Conservation (phyloP, 2,797 vertebrate genomes). For the Poeciliopsis infans region DNA sequence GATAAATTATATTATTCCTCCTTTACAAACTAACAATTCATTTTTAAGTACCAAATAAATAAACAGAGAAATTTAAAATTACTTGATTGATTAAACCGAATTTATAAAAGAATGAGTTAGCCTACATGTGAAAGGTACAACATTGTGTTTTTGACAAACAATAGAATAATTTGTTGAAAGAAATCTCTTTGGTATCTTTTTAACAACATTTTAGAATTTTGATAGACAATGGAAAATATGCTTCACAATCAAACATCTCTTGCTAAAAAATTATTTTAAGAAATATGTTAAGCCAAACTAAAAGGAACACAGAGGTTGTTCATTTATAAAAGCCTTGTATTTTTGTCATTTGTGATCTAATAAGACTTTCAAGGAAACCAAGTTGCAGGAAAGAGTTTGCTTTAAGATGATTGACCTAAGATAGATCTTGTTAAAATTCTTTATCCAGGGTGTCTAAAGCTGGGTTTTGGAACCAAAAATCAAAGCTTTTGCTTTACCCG, state of each 20-base stretch:
- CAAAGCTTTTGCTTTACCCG: background rate
- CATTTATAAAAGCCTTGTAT: background rate
- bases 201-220: background rate
- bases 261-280: background rate
- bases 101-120: background rate
- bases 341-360: background rate
- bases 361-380: background rate
- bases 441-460: background rate
- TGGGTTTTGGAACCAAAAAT: background rate
- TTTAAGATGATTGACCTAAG: background rate
- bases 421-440: background rate
- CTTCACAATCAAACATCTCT: background rate
- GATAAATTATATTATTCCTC: background rate
- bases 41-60: background rate
- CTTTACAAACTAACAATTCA: background rate
- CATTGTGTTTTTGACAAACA: background rate
- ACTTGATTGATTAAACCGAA: background rate
- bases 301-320: background rate
- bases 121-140: background rate
- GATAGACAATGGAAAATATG: background rate
- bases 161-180: background rate
- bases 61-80: background rate
- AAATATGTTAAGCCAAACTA: background rate
- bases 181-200: background rate
- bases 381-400: background rate